phyloP scores from a whole-genome alignment of 1,140 invertebrate genomes.

The Drosophila ambigua region DNA sequence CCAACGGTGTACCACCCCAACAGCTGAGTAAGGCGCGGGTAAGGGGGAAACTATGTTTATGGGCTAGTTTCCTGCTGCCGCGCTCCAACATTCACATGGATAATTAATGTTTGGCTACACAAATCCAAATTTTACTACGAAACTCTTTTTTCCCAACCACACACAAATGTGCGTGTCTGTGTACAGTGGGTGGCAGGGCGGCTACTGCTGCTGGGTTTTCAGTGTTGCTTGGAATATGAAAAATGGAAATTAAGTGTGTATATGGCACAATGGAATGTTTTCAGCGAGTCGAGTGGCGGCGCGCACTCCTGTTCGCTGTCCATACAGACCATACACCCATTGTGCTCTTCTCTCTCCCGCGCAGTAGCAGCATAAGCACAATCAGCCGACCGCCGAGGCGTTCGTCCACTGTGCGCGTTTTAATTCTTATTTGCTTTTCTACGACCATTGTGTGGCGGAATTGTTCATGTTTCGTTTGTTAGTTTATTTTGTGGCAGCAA shows the following conservation, averaged over 20 bases:
- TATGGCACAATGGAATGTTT: conserved; percentile 81
- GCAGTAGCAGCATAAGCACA: conserved; percentile 57
- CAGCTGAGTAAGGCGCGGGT: conserved; percentile 40
- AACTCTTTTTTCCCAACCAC: conserved; percentile 7
- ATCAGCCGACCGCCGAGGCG: conserved; percentile 48
- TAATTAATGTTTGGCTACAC: conserved; percentile 54
- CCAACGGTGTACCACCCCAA: conserved; percentile 35
- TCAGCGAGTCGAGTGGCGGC: conserved; percentile 59
- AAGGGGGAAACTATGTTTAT: conserved; percentile 34
- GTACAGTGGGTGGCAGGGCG: conserved; percentile 37
- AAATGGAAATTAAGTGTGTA: conserved; percentile 83
- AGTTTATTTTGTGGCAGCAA: conserved; percentile 73
- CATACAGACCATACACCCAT: conserved; percentile 15
- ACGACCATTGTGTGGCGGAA: conserved; percentile 80
- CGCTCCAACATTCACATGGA: conserved; percentile 33
- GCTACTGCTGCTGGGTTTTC: conserved; percentile 40
- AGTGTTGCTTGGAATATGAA: conserved; percentile 74
- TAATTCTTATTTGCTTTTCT: conserved; percentile 82
- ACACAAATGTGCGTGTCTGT: conserved; percentile 1
- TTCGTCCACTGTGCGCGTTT: conserved; percentile 70
- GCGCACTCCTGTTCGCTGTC: conserved; percentile 58
- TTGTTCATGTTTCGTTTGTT: conserved; percentile 77
- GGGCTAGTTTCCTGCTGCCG: conserved; percentile 42
- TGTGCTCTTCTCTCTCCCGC: conserved; percentile 61
- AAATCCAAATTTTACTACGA: conserved; percentile 33